These are phyloP conservation scores for Tetanocera ferruginea DNA, from an alignment of 2,888 invertebrate species.

Conservation along the genomic window DNA sequence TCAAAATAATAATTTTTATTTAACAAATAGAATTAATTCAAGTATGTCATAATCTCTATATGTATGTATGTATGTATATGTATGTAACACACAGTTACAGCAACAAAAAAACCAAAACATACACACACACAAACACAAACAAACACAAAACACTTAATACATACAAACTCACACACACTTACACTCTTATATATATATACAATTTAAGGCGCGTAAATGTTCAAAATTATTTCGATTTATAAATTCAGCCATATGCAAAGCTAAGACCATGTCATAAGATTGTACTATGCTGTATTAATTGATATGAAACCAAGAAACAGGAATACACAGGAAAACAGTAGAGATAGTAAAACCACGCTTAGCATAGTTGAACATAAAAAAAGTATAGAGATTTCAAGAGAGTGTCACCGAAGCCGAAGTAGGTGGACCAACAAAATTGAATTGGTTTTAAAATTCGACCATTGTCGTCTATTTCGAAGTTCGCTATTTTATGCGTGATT, in stretches of 20 bases:
- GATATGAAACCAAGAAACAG: no score
- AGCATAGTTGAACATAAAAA: no score
- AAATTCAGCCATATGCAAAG: not conserved
- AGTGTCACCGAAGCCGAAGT: no score
- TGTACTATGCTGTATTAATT: not conserved
- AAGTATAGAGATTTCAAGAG: no score
- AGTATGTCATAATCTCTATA: not conserved
- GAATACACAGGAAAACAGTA: not conserved
- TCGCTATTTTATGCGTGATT: no score
- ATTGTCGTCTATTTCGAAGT: no score
- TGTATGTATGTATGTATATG: conserved; percentile 2
- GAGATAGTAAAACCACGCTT: not conserved
- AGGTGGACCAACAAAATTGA: not conserved
- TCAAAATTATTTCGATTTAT: not conserved
- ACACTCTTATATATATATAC: not conserved
- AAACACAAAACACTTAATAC: no score
- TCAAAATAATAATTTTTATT: not conserved
- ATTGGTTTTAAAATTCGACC: not conserved
- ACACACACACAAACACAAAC: not conserved
- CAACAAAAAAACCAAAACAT: not conserved
- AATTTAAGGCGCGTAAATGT: not conserved
- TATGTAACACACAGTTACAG: no score
- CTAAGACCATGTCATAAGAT: no score
- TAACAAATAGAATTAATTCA: not conserved
- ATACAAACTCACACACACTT: not conserved